Percentiles rank a stretch among this genome's conserved stretches.
Conservation (phyloP, 2,113 vertebrate genomes). For the Lates calcarifer region DNA sequence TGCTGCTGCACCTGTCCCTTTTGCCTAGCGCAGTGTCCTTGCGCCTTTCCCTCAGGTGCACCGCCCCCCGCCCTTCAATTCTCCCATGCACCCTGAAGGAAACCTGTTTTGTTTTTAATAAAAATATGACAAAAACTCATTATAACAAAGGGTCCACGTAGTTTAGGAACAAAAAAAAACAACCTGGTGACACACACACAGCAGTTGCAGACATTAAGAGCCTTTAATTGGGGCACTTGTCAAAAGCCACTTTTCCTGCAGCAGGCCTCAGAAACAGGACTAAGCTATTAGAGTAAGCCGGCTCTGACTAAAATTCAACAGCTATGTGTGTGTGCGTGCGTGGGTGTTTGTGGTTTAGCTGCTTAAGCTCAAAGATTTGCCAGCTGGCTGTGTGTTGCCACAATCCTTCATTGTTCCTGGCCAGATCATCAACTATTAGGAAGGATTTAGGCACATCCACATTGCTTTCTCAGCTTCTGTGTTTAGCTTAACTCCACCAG, state of each 20-base stretch:
- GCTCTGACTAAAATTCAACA: constrained; percentile 40
- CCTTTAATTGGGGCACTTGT: constrained; percentile 53
- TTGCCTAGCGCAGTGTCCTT: not conserved
- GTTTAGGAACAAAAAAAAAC: constrained; percentile 3
- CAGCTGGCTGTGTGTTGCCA: constrained; percentile 53
- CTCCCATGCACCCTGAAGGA: no score
- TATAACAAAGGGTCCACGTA: not conserved
- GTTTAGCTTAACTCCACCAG: constrained; percentile 40
- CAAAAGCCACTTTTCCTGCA: constrained; percentile 40
- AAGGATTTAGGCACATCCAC: constrained; percentile 45
- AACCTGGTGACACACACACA: not conserved
- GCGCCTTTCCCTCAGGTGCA: not conserved
- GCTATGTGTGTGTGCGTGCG: constrained; percentile 54
- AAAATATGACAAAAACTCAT: not conserved
- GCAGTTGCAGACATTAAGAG: constrained; percentile 32
- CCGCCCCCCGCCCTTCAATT: no score
- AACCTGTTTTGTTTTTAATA: not conserved
- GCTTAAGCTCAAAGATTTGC: constrained; percentile 56
- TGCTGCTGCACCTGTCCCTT: not conserved
- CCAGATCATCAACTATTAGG: constrained; percentile 61
- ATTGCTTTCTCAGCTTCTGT: constrained; percentile 54
- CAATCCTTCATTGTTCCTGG: constrained; percentile 64
- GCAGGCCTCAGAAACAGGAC: constrained; percentile 17
- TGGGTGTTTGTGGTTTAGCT: constrained; percentile 37
- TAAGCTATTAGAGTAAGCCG: constrained; percentile 33